Percentiles rank a stretch among this genome's conserved stretches.
Evolutionary conservation across 2,888 invertebrate genomes (phyloP).

Genomic region (Falcaria lacertinaria): DNA sequence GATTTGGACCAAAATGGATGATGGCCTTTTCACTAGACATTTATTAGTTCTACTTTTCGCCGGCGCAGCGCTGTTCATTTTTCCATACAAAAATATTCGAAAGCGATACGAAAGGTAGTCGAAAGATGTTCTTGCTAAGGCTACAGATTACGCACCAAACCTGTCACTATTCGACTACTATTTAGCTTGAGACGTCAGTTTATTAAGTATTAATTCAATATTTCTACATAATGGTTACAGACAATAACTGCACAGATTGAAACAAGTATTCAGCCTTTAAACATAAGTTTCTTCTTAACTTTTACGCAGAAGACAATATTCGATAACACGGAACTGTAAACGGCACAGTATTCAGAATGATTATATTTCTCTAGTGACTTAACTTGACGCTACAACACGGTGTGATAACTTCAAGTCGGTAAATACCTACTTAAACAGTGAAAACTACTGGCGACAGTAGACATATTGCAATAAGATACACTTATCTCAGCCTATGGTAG

Average conservation of each 20-base stretch:
- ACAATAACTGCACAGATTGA: conserved; percentile 6
- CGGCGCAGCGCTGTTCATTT: no score
- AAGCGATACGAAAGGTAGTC: no score
- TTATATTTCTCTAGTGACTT: not conserved
- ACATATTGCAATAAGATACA: conserved; percentile 47
- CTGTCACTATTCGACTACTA: conserved; percentile 23
- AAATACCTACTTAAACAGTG: conserved; percentile 31
- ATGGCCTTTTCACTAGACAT: no score
- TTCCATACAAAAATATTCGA: no score
- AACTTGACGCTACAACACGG: not conserved
- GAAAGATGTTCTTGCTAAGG: no score
- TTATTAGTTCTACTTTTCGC: no score
- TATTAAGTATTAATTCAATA: conserved; percentile 3
- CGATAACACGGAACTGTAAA: no score
- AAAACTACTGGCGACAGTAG: conserved; percentile 44
- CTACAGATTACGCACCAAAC: conserved; percentile 16
- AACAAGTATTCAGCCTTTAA: conserved; percentile 5
- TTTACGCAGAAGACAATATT: not conserved
- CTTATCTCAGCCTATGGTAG: conserved; percentile 56
- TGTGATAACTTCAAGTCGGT: no score
- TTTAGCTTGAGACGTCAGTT: conserved; percentile 9
- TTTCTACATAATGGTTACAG: conserved; percentile 5
- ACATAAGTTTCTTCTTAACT: not conserved
- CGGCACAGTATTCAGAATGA: not conserved
- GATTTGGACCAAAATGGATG: no score